Percentiles rank a stretch among this genome's conserved stretches.
Conservation (phyloP, 2,888 invertebrate genomes). For the Platycheirus rosarum region DNA sequence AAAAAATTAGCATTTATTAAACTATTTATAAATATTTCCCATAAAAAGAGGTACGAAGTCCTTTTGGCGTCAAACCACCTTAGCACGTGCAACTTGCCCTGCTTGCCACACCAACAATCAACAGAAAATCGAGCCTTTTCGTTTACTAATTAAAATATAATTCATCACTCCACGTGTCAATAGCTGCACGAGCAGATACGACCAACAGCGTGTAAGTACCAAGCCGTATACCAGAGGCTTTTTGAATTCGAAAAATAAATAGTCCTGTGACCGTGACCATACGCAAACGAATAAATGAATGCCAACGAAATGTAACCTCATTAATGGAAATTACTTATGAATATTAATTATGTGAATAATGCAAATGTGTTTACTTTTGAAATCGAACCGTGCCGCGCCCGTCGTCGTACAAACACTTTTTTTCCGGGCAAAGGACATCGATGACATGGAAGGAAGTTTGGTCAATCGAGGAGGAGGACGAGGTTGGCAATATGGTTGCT, state of each 20-base stretch:
- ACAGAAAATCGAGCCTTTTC: conserved; percentile 9
- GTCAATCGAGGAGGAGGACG: not conserved
- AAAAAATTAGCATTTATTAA: too few species aligned
- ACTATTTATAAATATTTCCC: too few species aligned
- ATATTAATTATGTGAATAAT: conserved; percentile 72
- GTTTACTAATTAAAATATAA: conserved; percentile 64
- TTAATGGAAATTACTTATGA: conserved; percentile 74
- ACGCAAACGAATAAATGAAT: conserved; percentile 65
- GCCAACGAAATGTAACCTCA: conserved; percentile 69
- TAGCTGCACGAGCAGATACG: conserved; percentile 19
- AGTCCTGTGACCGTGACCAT: conserved; percentile 51
- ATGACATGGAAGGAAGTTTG: not conserved
- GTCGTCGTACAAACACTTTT: not conserved
- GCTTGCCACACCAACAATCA: not conserved
- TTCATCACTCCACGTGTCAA: conserved; percentile 60
- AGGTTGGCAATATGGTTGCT: not conserved
- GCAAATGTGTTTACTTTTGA: conserved; percentile 73
- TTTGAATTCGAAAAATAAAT: conserved; percentile 45
- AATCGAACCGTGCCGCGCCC: conserved; percentile 49
- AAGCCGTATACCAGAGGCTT: not conserved
- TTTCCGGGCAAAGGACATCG: too few species aligned
- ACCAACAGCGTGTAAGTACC: not conserved
- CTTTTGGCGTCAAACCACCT: too few species aligned
- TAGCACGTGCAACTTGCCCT: not conserved
- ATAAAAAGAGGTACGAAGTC: too few species aligned